phyloP scores from a whole-genome alignment of 2,113 vertebrate genomes.

The Mus spicilegus region DNA sequence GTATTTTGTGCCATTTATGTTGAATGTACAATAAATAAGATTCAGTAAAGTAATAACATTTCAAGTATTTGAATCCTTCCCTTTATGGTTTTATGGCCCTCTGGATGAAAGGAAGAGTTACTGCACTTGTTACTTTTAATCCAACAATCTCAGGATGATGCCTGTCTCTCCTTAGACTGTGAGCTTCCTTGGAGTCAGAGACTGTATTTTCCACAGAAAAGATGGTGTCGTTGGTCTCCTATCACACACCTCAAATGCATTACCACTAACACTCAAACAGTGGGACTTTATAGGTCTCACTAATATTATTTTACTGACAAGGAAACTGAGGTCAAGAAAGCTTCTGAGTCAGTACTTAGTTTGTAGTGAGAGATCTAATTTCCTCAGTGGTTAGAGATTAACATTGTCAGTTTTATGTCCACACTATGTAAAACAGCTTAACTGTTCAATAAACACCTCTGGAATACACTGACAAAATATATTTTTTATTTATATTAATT shows the following conservation, averaged over 20 bases:
- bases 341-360: not conserved
- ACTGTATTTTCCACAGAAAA: not conserved
- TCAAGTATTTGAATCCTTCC: not conserved
- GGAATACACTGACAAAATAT: not conserved
- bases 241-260: not conserved
- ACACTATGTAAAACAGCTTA: not conserved
- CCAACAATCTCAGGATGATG: not conserved
- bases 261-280: not conserved
- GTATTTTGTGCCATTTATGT: not conserved
- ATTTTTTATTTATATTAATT: not conserved
- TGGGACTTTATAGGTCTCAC: not conserved
- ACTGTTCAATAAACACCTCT: not conserved
- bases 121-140: not conserved
- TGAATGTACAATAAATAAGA: not conserved
- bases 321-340: not conserved
- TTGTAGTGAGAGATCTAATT: not conserved
- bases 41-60: not conserved
- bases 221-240: not conserved
- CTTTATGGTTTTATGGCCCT: not conserved
- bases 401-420: not conserved
- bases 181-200: not conserved
- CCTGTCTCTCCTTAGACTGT: not conserved
- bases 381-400: not conserved
- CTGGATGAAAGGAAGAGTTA: not conserved
- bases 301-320: not conserved